phyloP scores from a whole-genome alignment of 2,113 vertebrate species.

The Willisornis vidua region DNA sequence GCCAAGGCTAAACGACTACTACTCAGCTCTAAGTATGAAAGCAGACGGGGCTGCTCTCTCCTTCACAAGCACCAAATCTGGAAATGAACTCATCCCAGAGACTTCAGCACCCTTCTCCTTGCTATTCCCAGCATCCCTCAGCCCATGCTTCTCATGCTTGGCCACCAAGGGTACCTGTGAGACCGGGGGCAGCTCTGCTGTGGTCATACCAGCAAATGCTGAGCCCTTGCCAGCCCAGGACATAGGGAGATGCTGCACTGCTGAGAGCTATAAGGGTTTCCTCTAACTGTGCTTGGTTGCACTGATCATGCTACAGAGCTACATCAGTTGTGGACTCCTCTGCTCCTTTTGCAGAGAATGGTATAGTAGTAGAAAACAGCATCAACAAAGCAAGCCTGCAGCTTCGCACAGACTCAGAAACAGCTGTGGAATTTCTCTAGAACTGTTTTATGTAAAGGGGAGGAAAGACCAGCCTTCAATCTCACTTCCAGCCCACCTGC shows the following conservation, averaged over 20 bases:
- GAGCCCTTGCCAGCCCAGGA: not conserved
- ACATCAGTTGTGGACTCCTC: not conserved
- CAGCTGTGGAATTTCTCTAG: constrained; percentile 30
- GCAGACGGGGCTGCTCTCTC: not conserved
- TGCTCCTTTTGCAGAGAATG: not conserved
- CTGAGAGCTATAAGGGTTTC: not conserved
- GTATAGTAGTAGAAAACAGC: not conserved
- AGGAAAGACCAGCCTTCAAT: not conserved
- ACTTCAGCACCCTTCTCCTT: not conserved
- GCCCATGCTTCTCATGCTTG: not conserved
- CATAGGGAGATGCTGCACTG: not conserved
- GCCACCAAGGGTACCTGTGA: not conserved
- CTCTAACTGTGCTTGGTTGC: not conserved
- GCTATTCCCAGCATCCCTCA: not conserved
- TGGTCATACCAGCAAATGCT: not conserved
- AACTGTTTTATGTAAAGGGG: not conserved
- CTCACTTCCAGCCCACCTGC: constrained; percentile 20
- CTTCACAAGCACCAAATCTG: not conserved
- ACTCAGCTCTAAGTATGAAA: not conserved
- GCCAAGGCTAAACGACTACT: not conserved
- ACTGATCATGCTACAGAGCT: not conserved
- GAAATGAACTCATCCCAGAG: not conserved
- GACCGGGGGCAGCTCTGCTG: not conserved
- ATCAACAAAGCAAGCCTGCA: not conserved
- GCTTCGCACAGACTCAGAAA: not conserved